These are phyloP conservation scores for Gasteruption jaculator DNA, from an alignment of 2,888 invertebrate species.

Conservation along the genomic window DNA sequence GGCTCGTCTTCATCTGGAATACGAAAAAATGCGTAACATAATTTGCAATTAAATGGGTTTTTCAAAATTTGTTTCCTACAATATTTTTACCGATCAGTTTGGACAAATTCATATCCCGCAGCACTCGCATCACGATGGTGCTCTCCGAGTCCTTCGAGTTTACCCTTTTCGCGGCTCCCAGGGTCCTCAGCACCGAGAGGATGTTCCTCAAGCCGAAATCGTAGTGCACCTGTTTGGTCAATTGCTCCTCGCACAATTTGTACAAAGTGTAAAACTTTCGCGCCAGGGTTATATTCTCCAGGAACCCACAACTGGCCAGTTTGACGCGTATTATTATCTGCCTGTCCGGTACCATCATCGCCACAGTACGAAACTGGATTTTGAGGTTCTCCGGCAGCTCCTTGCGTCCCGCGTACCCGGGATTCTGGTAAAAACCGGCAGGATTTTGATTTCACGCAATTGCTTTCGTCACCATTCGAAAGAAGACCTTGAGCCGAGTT, in stretches of 20 bases:
- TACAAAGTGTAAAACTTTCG: slow-evolving; percentile 95
- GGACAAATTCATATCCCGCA: slow-evolving; percentile 97
- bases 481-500: too few species aligned
- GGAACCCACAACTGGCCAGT: slow-evolving; percentile 90
- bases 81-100: slow-evolving; percentile 68
- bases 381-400: slow-evolving; percentile 96
- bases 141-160: slow-evolving; percentile 92
- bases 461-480: too few species aligned
- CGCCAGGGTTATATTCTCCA: slow-evolving; percentile 91
- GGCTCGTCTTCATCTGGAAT: slow-evolving; percentile 89
- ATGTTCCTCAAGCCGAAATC: slow-evolving; percentile 96
- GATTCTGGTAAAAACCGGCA: too few species aligned
- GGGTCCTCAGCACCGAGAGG: slow-evolving; percentile 85
- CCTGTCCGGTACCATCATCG: slow-evolving; percentile 98
- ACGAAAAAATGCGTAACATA: slow-evolving; percentile 1
- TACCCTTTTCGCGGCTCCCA: slow-evolving; percentile 87
- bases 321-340: slow-evolving; percentile 97
- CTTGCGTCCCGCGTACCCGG: slow-evolving; percentile 94
- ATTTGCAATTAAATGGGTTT: neutral
- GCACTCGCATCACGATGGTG: slow-evolving; percentile 93
- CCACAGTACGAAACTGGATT: slow-evolving; percentile 95
- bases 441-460: too few species aligned
- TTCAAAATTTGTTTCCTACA: too few species aligned
- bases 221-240: slow-evolving; percentile 96
- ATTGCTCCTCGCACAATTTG: slow-evolving; percentile 94